phyloP scores from a whole-genome alignment of 2,113 vertebrate genomes.

The Trochalopteron elliotii region DNA sequence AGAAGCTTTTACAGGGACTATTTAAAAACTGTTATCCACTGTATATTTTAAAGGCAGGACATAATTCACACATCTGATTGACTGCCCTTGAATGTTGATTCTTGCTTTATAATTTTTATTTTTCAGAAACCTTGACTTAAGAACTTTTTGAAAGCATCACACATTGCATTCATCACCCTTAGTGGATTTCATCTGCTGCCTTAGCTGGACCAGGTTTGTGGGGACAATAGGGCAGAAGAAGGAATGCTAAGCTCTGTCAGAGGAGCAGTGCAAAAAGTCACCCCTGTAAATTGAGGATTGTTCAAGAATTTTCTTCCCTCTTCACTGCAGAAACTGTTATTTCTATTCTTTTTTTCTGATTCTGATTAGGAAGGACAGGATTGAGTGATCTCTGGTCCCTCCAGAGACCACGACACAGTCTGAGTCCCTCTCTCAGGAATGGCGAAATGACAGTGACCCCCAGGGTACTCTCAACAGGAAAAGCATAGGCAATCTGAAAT shows the following conservation, averaged over 20 bases:
- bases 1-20: not conserved
- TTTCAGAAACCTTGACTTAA: conserved; percentile 32
- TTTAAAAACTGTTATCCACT: conserved; percentile 23
- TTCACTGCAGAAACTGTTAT: not conserved
- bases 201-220: not conserved
- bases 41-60: conserved; percentile 23
- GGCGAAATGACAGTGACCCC: not conserved
- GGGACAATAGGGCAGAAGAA: not conserved
- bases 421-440: not conserved
- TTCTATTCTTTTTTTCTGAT: not conserved
- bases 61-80: conserved; percentile 46
- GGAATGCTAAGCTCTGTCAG: not conserved
- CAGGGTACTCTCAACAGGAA: not conserved
- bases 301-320: not conserved
- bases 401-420: accelerated
- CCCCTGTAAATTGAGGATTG: not conserved
- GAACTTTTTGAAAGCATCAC: not conserved
- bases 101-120: not conserved
- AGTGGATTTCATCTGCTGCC: not conserved
- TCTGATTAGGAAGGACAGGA: not conserved
- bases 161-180: not conserved
- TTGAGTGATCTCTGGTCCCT: not conserved
- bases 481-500: not conserved
- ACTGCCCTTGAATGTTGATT: not conserved
- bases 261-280: not conserved